Evolutionary conservation across 2,113 vertebrate genomes (phyloP).

Genomic region (Nibea albiflora): DNA sequence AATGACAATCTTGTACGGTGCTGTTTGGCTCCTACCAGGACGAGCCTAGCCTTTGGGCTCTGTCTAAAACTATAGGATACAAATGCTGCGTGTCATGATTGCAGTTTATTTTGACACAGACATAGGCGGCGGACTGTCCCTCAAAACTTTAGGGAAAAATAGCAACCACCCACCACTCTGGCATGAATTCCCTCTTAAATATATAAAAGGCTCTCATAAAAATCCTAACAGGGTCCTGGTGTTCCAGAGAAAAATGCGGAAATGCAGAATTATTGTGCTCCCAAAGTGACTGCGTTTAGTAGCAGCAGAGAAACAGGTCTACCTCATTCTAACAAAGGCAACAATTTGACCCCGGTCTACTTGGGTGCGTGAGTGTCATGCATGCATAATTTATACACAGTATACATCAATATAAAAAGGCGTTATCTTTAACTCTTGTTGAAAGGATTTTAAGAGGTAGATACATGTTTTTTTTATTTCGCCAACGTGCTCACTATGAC

Average conservation of each 20-base stretch:
- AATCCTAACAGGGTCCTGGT: constrained; percentile 11
- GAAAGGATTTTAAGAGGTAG: background rate
- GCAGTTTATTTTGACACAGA: constrained; percentile 35
- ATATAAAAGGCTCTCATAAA: constrained; percentile 43
- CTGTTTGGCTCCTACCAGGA: background rate
- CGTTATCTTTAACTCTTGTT: background rate
- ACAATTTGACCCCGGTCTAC: constrained; percentile 9
- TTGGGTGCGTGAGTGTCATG: background rate
- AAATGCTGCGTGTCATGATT: constrained; percentile 19
- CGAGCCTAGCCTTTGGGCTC: background rate
- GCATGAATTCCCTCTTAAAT: constrained; percentile 28
- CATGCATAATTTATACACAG: background rate
- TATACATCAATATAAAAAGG: background rate
- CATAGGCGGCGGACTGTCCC: constrained; percentile 23
- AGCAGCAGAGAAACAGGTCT: constrained; percentile 13
- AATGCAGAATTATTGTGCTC: constrained; percentile 12
- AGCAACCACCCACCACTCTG: constrained; percentile 17
- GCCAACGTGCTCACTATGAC: constrained; percentile 5
- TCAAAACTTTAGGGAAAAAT: constrained; percentile 23
- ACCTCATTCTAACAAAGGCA: constrained; percentile 13
- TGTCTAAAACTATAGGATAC: constrained; percentile 23
- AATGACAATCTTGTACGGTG: background rate
- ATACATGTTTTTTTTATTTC: background rate
- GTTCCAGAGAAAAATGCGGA: constrained; percentile 18
- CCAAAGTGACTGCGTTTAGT: constrained; percentile 30